These are phyloP conservation scores for Gambusia affinis DNA, from an alignment of 2,113 vertebrate genomes.

Conservation along the genomic window DNA sequence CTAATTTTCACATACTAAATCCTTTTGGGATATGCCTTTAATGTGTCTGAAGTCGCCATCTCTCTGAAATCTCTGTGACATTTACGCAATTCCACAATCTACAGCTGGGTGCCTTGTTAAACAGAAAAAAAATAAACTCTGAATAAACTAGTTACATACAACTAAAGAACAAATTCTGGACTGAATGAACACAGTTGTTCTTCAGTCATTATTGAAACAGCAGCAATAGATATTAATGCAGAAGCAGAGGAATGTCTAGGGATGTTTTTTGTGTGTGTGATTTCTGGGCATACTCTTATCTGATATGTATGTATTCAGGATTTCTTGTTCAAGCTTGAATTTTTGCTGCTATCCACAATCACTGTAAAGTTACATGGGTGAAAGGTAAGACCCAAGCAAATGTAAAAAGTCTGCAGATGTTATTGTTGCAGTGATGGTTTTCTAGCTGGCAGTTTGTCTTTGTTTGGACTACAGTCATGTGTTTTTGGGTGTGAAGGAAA, in stretches of 20 bases:
- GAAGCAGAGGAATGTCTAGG: slow-evolving; percentile 58
- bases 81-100: slow-evolving; percentile 1
- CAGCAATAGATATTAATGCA: slow-evolving; percentile 51
- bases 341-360: slow-evolving; percentile 34
- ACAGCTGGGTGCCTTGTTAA: slow-evolving; percentile 41
- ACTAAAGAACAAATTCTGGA: slow-evolving; percentile 32
- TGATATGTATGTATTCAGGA: slow-evolving; percentile 64
- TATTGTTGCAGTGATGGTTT: slow-evolving; percentile 15
- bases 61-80: not conserved
- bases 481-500: slow-evolving; percentile 65
- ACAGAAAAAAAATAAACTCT: slow-evolving; percentile 26
- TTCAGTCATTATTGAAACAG: slow-evolving; percentile 19
- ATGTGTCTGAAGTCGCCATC: not conserved
- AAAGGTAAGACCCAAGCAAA: slow-evolving; percentile 26
- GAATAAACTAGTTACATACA: slow-evolving; percentile 53
- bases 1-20: not conserved
- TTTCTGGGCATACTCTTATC: slow-evolving; percentile 69
- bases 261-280: slow-evolving; percentile 40
- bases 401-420: not conserved
- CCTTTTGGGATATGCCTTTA: slow-evolving; percentile 1
- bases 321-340: slow-evolving; percentile 47
- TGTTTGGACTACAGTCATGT: slow-evolving; percentile 52
- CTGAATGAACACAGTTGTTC: slow-evolving; percentile 53
- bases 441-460: slow-evolving; percentile 10
- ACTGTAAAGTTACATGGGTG: slow-evolving; percentile 22